phyloP scores from a whole-genome alignment of 2,797 vertebrate genomes.

The Sebastes itinus region DNA sequence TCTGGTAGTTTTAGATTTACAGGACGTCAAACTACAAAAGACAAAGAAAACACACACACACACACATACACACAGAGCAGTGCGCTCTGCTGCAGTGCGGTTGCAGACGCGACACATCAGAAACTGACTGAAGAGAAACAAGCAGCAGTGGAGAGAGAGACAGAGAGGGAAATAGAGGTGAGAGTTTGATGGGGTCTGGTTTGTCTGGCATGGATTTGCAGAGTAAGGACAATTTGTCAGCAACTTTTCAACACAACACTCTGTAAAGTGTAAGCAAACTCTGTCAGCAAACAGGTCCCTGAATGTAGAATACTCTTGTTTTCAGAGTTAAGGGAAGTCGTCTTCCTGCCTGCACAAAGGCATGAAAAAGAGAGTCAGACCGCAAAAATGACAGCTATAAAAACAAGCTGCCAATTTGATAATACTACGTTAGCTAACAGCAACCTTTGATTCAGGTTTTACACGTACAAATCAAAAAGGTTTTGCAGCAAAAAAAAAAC shows the following conservation, averaged over 20 bases:
- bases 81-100: slow-evolving; percentile 68
- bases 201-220: neutral
- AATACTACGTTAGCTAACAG: too few relatives aligned
- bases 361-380: neutral
- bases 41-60: slow-evolving; percentile 4
- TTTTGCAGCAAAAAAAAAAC: neutral
- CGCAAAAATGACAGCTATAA: neutral
- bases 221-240: neutral
- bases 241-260: neutral
- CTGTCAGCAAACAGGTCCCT: neutral
- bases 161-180: neutral
- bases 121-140: slow-evolving; percentile 33
- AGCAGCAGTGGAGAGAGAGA: slow-evolving; percentile 14
- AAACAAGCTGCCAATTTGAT: too few relatives aligned
- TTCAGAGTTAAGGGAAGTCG: neutral
- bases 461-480: neutral
- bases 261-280: neutral
- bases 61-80: slow-evolving; percentile 6
- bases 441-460: neutral
- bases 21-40: slow-evolving; percentile 22
- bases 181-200: neutral
- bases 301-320: neutral
- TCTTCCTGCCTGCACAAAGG: neutral
- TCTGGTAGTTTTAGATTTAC: slow-evolving; percentile 1
- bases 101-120: slow-evolving; percentile 45